Conservation (phyloP, 2,888 invertebrate species). For the Ennomos erosarius region DNA sequence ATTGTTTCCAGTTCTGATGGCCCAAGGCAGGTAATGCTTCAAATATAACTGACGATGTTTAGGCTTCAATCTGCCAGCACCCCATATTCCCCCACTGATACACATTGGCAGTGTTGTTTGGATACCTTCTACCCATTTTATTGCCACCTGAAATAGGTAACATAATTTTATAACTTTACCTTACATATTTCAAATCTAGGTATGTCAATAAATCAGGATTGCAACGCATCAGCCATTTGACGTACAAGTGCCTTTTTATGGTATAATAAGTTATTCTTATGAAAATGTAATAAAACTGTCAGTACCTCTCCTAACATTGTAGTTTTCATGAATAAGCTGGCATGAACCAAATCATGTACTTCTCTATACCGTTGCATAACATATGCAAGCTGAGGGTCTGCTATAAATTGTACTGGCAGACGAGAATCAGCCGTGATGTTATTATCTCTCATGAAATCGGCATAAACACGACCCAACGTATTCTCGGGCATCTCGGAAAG, state of each 20-base stretch:
- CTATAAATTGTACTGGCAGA: slow-evolving; percentile 95
- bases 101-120: slow-evolving; percentile 99
- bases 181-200: no score
- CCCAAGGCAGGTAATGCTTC: slow-evolving; percentile 94
- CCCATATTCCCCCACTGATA: slow-evolving; percentile 95
- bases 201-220: no score
- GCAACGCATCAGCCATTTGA: neutral
- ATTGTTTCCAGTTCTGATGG: slow-evolving; percentile 90
- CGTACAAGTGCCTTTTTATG: no score
- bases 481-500: slow-evolving; percentile 90
- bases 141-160: slow-evolving; percentile 91
- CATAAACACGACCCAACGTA: slow-evolving; percentile 94
- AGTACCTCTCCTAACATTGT: slow-evolving; percentile 93
- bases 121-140: slow-evolving; percentile 99
- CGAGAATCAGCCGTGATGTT: slow-evolving; percentile 97
- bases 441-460: slow-evolving; percentile 92
- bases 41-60: slow-evolving; percentile 93
- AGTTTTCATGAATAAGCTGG: slow-evolving; percentile 96
- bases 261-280: no score
- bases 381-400: slow-evolving; percentile 95
- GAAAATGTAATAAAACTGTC: no score
- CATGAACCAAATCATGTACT: slow-evolving; percentile 97
- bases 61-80: slow-evolving; percentile 93
- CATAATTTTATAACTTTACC: neutral
- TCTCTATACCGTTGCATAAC: slow-evolving; percentile 99